Evolutionary conservation across 1,140 invertebrate species (phyloP), one percentile per base, ranked within the genome.

Genomic region (Physella acuta): DNA sequence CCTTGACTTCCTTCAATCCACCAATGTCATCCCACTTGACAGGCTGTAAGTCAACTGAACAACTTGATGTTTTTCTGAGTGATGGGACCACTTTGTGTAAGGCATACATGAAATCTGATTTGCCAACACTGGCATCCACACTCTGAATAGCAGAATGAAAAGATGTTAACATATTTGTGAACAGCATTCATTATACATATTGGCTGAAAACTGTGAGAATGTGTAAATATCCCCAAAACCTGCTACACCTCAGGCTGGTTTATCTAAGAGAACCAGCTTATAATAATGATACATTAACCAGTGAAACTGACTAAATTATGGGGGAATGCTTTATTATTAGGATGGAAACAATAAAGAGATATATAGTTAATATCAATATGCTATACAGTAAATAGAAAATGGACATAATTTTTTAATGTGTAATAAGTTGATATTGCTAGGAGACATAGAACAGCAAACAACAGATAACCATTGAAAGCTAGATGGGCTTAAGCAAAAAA

Each of bases 11-110:
- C 33, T 91, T 86, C 78, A 94, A 91, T 0, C 96, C 95, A 14
- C 95, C 96, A 75, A 99, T 95, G 75, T 98, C 94, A 0, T 88
- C 84, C 96, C 95, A 99, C 3, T 75, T 77, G 1, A 86, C 79
- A 20, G 77, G 78, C 55, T 73, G 71, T 4, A 78, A 30, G 34
- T 82, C 81, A 11, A 81, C 75, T 28, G 78, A 44, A 34, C 77
- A 74, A 28, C 79, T 78, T 0, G 74, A 67, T 4, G 79, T 81
- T 81, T 70, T 83, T 79, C 69, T 88, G 82, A 52, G 93, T 89
- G 75, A 96, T 88, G 59, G 92, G 82, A 11, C 93, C 87, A 86
- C 93, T 91, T 71, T 92, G 88, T 91, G 94, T 92, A 26, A 91
- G 91, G 79, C 92, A 92, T 0, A 92, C 91, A 78, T 89, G 90